Conservation (phyloP, 2,113 vertebrate species). For the Clarias macrocephalus region DNA sequence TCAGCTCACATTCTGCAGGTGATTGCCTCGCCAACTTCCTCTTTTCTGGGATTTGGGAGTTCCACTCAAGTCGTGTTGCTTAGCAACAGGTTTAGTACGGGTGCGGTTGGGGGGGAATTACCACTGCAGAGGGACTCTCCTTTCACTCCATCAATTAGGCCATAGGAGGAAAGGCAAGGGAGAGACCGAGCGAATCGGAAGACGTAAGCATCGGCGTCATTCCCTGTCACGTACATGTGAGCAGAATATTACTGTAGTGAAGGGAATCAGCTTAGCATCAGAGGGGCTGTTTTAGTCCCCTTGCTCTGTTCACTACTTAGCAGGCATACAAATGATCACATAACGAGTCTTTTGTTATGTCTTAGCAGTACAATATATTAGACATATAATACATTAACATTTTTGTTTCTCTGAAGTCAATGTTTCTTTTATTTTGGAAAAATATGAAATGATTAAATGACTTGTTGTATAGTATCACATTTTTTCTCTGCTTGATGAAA, state of each 20-base stretch:
- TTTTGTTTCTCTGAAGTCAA: not conserved
- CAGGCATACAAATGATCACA: not conserved
- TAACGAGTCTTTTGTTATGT: not conserved
- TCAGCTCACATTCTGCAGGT: conserved; percentile 45
- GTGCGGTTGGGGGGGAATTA: conserved; percentile 30
- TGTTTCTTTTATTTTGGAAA: not conserved
- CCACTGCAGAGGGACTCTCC: conserved; percentile 48
- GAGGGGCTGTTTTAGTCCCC: not conserved
- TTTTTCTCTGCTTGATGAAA: not conserved
- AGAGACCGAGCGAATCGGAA: conserved; percentile 30
- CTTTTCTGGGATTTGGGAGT: conserved; percentile 39
- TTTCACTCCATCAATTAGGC: conserved; percentile 39
- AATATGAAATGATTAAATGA: not conserved
- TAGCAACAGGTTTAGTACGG: conserved; percentile 44
- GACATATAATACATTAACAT: not conserved
- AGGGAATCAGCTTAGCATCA: not conserved
- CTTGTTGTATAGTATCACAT: not conserved
- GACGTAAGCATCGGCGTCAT: not conserved
- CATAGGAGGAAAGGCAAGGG: conserved; percentile 1
- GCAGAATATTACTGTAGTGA: not conserved
- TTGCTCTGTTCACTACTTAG: not conserved
- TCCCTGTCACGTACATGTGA: not conserved
- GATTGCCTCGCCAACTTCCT: conserved; percentile 35
- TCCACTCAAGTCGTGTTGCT: conserved; percentile 45
- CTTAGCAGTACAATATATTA: not conserved